These are phyloP conservation scores for Oscheius sp. DNA, from an alignment of 2,888 invertebrate genomes.

Conservation along the genomic window DNA sequence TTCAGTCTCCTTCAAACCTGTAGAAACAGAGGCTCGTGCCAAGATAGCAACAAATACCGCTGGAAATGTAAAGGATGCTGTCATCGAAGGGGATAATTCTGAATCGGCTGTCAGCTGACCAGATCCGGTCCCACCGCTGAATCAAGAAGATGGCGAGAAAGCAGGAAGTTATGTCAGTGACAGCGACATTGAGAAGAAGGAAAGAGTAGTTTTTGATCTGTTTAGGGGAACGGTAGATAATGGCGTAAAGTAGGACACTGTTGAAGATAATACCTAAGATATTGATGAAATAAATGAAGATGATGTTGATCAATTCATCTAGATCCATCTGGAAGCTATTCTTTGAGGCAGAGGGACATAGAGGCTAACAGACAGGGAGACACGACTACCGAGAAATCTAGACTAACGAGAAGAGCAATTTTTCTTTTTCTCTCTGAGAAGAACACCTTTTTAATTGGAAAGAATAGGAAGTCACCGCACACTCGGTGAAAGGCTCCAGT, in stretches of 20 bases:
- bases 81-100: not conserved
- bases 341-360: not conserved
- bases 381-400: too few species aligned
- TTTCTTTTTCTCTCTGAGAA: too few species aligned
- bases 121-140: not conserved
- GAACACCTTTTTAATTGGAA: too few species aligned
- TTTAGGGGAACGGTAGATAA: not conserved
- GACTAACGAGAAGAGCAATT: too few species aligned
- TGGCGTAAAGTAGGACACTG: not conserved
- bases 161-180: not conserved
- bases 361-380: not conserved
- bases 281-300: not conserved
- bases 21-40: not conserved
- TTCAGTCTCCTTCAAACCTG: not conserved
- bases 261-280: not conserved
- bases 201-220: conserved; percentile 1
- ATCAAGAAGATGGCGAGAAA: not conserved
- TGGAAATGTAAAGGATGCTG: not conserved
- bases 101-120: not conserved
- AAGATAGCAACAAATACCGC: not conserved
- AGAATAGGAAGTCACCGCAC: too few species aligned
- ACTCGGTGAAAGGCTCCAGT: too few species aligned
- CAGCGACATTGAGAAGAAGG: not conserved
- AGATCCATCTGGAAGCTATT: not conserved
- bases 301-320: not conserved